These are phyloP conservation scores for Congeria kusceri DNA, from an alignment of 2,888 invertebrate species.

Conservation along the genomic window DNA sequence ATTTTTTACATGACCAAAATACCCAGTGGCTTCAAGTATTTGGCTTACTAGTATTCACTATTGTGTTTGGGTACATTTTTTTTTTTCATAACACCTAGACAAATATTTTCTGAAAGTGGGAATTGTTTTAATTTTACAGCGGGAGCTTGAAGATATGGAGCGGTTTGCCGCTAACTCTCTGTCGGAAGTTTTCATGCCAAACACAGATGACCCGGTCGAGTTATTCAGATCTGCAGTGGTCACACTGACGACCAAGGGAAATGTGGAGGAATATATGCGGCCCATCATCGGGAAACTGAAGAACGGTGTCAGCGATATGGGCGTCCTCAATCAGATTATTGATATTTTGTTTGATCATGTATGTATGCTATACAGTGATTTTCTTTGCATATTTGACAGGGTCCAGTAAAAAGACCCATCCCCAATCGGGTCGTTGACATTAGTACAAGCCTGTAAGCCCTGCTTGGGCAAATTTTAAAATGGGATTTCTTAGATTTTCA, in stretches of 20 bases:
- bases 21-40: too few relatives aligned
- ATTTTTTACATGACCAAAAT: too few relatives aligned
- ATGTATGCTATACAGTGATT: constrained; percentile 5
- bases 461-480: too few relatives aligned
- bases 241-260: constrained; percentile 60
- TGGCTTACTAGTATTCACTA: too few relatives aligned
- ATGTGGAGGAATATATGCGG: constrained; percentile 61
- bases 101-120: too few relatives aligned
- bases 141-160: constrained; percentile 58
- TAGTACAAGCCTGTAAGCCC: too few relatives aligned
- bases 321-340: constrained; percentile 54
- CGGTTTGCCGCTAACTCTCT: constrained; percentile 14
- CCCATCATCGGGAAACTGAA: constrained; percentile 54
- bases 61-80: too few relatives aligned
- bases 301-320: constrained; percentile 53
- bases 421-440: too few relatives aligned
- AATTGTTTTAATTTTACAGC: constrained; percentile 16
- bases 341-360: constrained; percentile 62
- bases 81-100: too few relatives aligned
- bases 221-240: constrained; percentile 59
- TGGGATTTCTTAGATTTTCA: too few relatives aligned
- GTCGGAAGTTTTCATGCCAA: background rate
- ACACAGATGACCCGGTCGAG: constrained; percentile 51
- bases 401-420: too few relatives aligned
- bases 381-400: too few relatives aligned